Conservation (phyloP, 2,888 invertebrate genomes). For the Drosophila histrio region DNA sequence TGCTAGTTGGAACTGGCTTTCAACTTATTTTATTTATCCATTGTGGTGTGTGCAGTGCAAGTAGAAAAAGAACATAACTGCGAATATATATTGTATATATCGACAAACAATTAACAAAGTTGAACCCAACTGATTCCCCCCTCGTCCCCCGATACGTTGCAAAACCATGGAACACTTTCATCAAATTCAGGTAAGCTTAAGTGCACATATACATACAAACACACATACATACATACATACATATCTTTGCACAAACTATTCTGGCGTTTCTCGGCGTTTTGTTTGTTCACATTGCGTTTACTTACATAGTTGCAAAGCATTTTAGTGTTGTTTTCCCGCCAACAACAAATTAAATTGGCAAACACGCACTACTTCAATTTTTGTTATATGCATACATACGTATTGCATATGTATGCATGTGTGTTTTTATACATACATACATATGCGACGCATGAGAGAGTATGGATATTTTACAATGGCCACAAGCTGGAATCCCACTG, state of each 20-base stretch:
- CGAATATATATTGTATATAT: constrained; percentile 23
- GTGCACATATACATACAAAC: constrained; percentile 34
- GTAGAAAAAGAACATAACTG: constrained; percentile 31
- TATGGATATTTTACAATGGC: constrained; percentile 59
- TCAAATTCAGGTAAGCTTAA: constrained; percentile 84
- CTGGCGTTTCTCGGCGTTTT: constrained; percentile 21
- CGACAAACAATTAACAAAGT: constrained; percentile 22
- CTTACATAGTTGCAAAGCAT: constrained; percentile 8
- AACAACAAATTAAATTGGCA: constrained; percentile 57
- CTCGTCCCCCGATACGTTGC: constrained; percentile 4
- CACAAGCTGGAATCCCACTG: constrained; percentile 36
- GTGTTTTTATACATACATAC: constrained; percentile 22
- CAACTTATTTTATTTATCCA: constrained; percentile 55
- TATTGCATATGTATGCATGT: constrained; percentile 2
- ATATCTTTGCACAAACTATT: constrained; percentile 35
- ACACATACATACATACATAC: constrained; percentile 7
- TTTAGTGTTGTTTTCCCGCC: constrained; percentile 52
- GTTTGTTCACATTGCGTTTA: constrained; percentile 29
- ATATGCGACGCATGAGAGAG: constrained; percentile 43
- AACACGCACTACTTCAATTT: constrained; percentile 41
- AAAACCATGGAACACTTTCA: constrained; percentile 83
- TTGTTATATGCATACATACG: constrained; percentile 5
- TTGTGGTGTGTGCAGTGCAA: constrained; percentile 57
- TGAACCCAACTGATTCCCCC: constrained; percentile 9
- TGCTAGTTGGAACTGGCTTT: constrained; percentile 57